phyloP scores from a whole-genome alignment of 2,797 vertebrate genomes.

The Macropus fuliginosus region DNA sequence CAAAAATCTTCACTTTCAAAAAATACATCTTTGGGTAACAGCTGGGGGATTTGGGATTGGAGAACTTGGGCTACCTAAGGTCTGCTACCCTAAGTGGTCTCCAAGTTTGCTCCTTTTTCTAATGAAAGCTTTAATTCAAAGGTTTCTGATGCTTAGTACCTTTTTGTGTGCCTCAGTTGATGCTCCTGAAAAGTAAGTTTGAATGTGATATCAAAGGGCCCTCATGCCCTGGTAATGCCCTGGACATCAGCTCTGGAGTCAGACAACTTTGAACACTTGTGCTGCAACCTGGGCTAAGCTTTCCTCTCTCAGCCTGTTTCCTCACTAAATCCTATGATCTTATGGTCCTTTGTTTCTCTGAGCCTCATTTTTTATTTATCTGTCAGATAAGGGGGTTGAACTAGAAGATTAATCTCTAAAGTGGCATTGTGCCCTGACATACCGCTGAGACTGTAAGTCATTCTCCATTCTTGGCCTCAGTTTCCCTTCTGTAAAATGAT shows the following conservation, averaged over 20 bases:
- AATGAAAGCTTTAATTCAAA: background rate
- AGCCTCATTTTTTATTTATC: background rate
- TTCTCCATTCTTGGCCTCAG: background rate
- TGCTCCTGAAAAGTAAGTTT: background rate
- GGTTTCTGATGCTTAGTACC: background rate
- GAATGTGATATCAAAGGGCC: background rate
- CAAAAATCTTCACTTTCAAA: background rate
- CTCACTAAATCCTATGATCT: background rate
- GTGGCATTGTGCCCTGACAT: background rate
- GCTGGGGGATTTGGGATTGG: background rate
- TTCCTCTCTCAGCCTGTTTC: background rate
- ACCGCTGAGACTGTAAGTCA: background rate
- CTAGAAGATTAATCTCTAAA: background rate
- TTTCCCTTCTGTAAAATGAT: background rate
- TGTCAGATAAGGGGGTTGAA: background rate
- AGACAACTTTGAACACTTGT: background rate
- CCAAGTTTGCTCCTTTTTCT: background rate
- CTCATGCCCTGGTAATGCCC: background rate
- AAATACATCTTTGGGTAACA: background rate
- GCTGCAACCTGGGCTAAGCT: background rate
- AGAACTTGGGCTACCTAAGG: background rate
- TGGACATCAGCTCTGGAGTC: background rate
- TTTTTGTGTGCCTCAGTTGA: background rate
- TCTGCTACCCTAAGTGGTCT: background rate
- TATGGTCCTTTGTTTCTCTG: background rate